These are phyloP conservation scores for Diorhabda elongata DNA, from an alignment of 1,140 invertebrate species.

Conservation along the genomic window DNA sequence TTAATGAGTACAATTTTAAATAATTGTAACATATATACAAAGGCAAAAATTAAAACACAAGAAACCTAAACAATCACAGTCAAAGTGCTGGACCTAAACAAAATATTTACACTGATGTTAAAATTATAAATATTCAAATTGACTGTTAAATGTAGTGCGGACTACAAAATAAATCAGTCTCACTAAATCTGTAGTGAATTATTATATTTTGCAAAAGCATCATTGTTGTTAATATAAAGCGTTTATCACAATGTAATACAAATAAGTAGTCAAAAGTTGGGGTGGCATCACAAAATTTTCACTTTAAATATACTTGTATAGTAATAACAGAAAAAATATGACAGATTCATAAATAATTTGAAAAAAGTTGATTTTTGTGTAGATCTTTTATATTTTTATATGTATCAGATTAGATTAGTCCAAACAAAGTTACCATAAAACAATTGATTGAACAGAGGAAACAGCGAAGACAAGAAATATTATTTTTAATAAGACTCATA, in stretches of 20 bases:
- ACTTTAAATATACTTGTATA: too few species aligned
- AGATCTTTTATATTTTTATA: too few species aligned
- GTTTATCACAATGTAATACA: conserved; percentile 14
- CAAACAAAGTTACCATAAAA: too few species aligned
- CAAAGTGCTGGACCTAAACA: background rate
- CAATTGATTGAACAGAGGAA: too few species aligned
- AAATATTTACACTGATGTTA: background rate
- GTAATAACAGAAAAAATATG: too few species aligned
- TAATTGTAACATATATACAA: conserved; percentile 1
- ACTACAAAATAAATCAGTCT: conserved; percentile 20
- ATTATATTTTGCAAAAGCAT: conserved; percentile 23
- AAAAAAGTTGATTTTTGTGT: too few species aligned
- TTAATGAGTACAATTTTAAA: background rate
- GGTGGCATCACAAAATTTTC: too few species aligned
- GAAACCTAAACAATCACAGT: conserved; percentile 2
- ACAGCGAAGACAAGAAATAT: too few species aligned
- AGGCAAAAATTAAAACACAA: conserved; percentile 2
- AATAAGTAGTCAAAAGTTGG: too few species aligned
- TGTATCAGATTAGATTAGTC: too few species aligned
- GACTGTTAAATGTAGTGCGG: background rate
- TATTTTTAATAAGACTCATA: too few species aligned
- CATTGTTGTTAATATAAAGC: conserved; percentile 12
- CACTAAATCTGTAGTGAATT: conserved; percentile 23
- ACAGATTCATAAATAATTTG: too few species aligned
- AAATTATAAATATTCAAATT: background rate